Conservation (phyloP, 1,140 invertebrate species). For the Dendrolimus kikuchii region DNA sequence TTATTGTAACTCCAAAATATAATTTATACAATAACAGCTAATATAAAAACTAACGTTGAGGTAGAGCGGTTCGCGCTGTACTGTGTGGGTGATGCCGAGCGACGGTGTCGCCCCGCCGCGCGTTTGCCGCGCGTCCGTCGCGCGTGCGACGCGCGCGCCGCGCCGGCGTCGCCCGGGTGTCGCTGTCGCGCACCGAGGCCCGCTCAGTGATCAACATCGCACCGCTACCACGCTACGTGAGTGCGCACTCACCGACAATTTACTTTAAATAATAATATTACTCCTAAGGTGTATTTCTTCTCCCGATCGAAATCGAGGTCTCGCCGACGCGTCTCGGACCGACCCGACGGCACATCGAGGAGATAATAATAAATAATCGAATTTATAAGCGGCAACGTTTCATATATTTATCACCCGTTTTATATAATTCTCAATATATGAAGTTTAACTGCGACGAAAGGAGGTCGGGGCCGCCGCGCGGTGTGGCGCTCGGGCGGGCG, state of each 20-base stretch:
- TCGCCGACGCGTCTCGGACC: slow-evolving; percentile 68
- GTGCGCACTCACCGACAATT: slow-evolving; percentile 47
- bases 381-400: slow-evolving; percentile 69
- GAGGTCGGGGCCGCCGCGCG: slow-evolving; percentile 49
- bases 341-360: slow-evolving; percentile 64
- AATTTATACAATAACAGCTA: slow-evolving; percentile 66
- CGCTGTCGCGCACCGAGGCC: slow-evolving; percentile 9
- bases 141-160: slow-evolving; percentile 7
- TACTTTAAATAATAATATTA: slow-evolving; percentile 62
- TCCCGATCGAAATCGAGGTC: slow-evolving; percentile 69
- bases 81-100: slow-evolving; percentile 2
- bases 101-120: slow-evolving; percentile 16
- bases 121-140: slow-evolving; percentile 4
- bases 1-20: slow-evolving; percentile 62
- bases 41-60: slow-evolving; percentile 60
- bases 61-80: slow-evolving; percentile 59
- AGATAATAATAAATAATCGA: slow-evolving; percentile 66
- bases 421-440: slow-evolving; percentile 71
- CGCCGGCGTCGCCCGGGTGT: slow-evolving; percentile 12
- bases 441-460: slow-evolving; percentile 66
- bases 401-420: slow-evolving; percentile 65
- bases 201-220: slow-evolving; percentile 66
- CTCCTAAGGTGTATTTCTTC: slow-evolving; percentile 69
- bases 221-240: slow-evolving; percentile 62
- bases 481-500: slow-evolving; percentile 46